These are phyloP conservation scores for Kryptolebias marmoratus DNA, from an alignment of 2,113 vertebrate genomes.

Conservation along the genomic window DNA sequence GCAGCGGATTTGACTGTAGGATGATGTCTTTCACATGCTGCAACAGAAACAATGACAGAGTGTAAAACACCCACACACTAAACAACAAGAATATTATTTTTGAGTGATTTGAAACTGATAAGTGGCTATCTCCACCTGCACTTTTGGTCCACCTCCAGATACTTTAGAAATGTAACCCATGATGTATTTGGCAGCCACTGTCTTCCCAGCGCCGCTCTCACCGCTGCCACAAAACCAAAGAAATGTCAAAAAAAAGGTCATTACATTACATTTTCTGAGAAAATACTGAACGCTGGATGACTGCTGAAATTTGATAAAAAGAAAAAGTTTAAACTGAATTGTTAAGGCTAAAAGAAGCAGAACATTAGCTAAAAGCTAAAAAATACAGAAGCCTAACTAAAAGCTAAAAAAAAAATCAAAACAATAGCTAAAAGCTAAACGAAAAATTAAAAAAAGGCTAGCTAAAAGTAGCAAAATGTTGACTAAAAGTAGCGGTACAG, in stretches of 20 bases:
- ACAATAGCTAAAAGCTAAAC: too few species aligned
- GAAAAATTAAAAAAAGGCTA: too few species aligned
- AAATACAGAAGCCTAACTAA: too few species aligned
- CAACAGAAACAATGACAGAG: slow-evolving; percentile 8
- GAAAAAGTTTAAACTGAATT: too few species aligned
- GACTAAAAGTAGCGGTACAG: too few species aligned
- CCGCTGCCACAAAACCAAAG: slow-evolving; percentile 76
- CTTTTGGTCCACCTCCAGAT: slow-evolving; percentile 93
- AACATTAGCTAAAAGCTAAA: too few species aligned
- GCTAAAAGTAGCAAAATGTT: too few species aligned
- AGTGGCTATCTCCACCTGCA: slow-evolving; percentile 84
- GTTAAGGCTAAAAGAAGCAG: too few species aligned
- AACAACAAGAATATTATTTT: not conserved
- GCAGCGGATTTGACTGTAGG: slow-evolving; percentile 84
- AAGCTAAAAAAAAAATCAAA: too few species aligned
- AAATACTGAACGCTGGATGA: too few species aligned
- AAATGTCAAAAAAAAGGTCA: not conserved
- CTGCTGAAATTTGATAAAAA: too few species aligned
- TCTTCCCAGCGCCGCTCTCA: slow-evolving; percentile 97
- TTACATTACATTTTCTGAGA: too few species aligned
- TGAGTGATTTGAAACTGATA: not conserved
- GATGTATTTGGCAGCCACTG: slow-evolving; percentile 97
- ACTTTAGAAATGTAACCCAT: slow-evolving; percentile 99
- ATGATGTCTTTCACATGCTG: slow-evolving; percentile 87
- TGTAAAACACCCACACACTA: not conserved